Evolutionary conservation across 2,888 invertebrate genomes (phyloP).

Genomic region (Ophion obscuratus): DNA sequence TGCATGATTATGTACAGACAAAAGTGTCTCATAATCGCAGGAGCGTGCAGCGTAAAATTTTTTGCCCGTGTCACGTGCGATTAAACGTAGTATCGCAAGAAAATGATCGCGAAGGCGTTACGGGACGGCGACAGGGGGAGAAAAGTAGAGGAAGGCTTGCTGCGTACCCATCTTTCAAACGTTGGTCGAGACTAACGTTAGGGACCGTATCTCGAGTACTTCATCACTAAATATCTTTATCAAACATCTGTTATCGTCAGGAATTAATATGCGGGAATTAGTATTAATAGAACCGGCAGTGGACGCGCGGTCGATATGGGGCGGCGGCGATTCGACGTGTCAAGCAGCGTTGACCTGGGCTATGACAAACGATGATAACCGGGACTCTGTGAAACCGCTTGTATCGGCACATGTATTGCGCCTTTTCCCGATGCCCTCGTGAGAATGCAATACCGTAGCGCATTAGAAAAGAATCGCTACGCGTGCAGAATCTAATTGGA

Average conservation of each 20-base stretch:
- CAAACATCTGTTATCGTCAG: background rate
- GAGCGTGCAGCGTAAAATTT: conserved; percentile 2
- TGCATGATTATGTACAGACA: background rate
- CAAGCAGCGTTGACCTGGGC: background rate
- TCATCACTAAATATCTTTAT: background rate
- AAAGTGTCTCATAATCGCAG: background rate
- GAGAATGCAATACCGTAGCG: no score
- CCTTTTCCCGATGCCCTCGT: background rate
- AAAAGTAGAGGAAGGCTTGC: conserved; percentile 44
- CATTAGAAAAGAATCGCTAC: no score
- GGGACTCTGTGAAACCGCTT: background rate
- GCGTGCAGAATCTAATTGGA: no score
- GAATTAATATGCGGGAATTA: background rate
- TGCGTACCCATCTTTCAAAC: conserved; percentile 73
- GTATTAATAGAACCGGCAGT: background rate
- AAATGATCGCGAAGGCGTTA: conserved; percentile 18
- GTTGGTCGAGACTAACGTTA: conserved; percentile 76
- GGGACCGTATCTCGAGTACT: conserved; percentile 41
- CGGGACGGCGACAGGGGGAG: background rate
- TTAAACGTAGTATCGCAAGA: conserved; percentile 36
- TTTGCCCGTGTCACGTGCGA: conserved; percentile 17
- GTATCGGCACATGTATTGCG: background rate
- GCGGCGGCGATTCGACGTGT: background rate
- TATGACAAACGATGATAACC: background rate
- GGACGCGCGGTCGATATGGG: background rate